Conservation (phyloP, 2,797 vertebrate species). For the Jordanella pulchra region DNA sequence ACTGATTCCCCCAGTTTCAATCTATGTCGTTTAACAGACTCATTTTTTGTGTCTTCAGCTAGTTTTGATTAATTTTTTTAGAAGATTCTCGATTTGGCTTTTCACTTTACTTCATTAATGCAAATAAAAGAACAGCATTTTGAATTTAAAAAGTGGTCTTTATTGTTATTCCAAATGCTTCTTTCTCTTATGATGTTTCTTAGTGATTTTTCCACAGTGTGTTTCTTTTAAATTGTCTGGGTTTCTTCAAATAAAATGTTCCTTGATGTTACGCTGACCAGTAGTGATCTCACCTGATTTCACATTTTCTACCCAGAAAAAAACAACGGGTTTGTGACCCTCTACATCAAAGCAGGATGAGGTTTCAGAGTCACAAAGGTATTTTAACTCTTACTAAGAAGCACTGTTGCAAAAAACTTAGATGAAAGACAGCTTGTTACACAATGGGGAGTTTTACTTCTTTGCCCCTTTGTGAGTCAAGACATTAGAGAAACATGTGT, state of each 20-base stretch:
- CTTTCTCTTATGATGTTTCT: neutral
- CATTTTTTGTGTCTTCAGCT: neutral
- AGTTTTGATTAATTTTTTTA: neutral
- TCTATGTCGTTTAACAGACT: neutral
- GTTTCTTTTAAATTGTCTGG: conserved; percentile 23
- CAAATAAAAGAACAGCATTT: neutral
- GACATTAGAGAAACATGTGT: neutral
- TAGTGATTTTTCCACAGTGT: neutral
- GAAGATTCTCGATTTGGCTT: neutral
- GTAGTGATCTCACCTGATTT: neutral
- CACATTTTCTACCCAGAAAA: conserved; percentile 15
- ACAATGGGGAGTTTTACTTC: neutral
- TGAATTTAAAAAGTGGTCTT: neutral
- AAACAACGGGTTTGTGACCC: neutral
- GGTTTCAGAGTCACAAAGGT: neutral
- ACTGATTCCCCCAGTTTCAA: neutral
- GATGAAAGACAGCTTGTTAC: neutral
- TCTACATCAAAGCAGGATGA: neutral
- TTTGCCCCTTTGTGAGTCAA: neutral
- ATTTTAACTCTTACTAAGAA: neutral
- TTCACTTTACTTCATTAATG: neutral
- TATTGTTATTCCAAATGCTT: neutral
- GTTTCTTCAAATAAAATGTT: conserved; percentile 22
- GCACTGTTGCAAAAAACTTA: neutral
- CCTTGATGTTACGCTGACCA: neutral